A percentile compares a stretch with the other conserved stretches of the same genome.
phyloP scores from a whole-genome alignment of 2,797 vertebrate species.

The Heliangelus exortis region DNA sequence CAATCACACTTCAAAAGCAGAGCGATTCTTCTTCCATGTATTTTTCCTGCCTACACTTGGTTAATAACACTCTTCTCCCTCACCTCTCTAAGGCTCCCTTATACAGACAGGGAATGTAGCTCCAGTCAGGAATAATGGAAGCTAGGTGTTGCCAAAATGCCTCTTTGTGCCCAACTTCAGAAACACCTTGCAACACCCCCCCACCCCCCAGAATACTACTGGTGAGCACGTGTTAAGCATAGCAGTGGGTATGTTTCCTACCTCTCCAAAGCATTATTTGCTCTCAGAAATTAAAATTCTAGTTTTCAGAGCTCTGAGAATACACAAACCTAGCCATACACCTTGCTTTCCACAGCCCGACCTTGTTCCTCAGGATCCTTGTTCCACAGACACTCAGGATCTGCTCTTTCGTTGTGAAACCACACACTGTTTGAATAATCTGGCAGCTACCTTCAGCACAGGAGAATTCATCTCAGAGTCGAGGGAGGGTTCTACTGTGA shows the following conservation, averaged over 20 bases:
- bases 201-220: neutral
- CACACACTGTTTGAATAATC: neutral
- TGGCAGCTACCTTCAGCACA: neutral
- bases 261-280: neutral
- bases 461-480: neutral
- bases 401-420: neutral
- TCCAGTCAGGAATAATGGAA: neutral
- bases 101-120: neutral
- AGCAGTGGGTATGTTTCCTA: neutral
- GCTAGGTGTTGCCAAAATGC: neutral
- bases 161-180: neutral
- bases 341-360: neutral
- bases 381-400: neutral
- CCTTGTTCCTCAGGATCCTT: neutral
- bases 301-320: neutral
- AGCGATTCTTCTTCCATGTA: neutral
- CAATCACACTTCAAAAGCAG: neutral
- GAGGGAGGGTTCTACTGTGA: neutral
- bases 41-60: neutral
- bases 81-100: neutral
- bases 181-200: neutral
- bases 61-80: neutral
- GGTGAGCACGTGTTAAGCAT: neutral
- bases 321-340: neutral
- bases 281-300: neutral